Evolutionary conservation across 2,797 vertebrate species (phyloP).

Genomic region (Crenuchus spilurus): DNA sequence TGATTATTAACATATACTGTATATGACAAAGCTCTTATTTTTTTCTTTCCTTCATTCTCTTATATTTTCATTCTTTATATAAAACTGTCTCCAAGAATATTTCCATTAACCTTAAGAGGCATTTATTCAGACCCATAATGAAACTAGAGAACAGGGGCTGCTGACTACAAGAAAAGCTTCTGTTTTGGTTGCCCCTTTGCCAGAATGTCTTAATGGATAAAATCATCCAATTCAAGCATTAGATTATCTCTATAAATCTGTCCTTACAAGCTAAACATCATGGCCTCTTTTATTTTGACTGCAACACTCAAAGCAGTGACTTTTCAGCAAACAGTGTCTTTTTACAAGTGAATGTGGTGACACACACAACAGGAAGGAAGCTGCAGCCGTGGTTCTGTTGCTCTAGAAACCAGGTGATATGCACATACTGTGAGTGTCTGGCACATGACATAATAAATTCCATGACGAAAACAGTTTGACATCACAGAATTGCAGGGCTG

Average conservation of each 20-base stretch:
- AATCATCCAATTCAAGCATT: background rate
- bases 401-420: conserved; percentile 78
- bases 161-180: background rate
- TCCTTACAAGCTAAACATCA: background rate
- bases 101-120: background rate
- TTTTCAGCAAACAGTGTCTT: conserved; percentile 17
- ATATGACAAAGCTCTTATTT: no score
- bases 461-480: conserved; percentile 69
- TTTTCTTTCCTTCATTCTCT: no score
- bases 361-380: conserved; percentile 68
- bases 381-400: conserved; percentile 74
- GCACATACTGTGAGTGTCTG: conserved; percentile 58
- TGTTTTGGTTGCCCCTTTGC: background rate
- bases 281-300: conserved; percentile 8
- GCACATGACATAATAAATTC: conserved; percentile 76
- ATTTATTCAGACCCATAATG: no score
- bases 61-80: background rate
- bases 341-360: conserved; percentile 34
- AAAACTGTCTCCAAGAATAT: background rate
- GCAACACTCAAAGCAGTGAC: conserved; percentile 7
- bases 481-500: conserved; percentile 28
- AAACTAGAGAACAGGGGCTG: background rate
- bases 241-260: background rate
- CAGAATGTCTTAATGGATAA: background rate
- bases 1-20: no score